Percentiles rank a stretch among this genome's conserved stretches.
These are phyloP conservation scores for Cyphomyrmex costatus DNA, from an alignment of 1,140 invertebrate genomes.

Conservation along the genomic window DNA sequence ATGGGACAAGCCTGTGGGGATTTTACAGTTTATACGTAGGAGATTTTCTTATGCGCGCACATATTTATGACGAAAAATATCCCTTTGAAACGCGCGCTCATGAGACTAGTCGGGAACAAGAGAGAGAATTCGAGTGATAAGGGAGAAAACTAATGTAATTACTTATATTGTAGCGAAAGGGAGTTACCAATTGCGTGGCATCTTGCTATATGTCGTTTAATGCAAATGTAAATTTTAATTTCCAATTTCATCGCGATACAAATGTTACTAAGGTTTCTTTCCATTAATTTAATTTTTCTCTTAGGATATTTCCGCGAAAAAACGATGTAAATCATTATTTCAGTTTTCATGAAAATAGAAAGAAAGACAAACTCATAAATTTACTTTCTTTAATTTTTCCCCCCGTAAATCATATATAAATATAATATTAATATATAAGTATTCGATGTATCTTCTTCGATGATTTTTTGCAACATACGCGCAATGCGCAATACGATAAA, in stretches of 20 bases:
- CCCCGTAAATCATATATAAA: not conserved
- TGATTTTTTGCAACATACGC: not conserved
- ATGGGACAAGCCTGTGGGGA: not conserved
- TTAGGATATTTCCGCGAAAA: not conserved
- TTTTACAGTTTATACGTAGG: conserved; percentile 24
- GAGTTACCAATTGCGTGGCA: conserved; percentile 17
- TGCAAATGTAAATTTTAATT: conserved; percentile 77
- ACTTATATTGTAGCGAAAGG: conserved; percentile 68
- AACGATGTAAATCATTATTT: not conserved
- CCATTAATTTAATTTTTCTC: not conserved
- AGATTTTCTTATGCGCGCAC: conserved; percentile 42
- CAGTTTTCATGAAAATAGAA: not conserved
- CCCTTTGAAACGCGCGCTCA: not conserved
- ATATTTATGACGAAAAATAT: conserved; percentile 19
- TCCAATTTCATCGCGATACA: conserved; percentile 68
- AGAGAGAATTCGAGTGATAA: conserved; percentile 15
- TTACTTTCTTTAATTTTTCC: not conserved
- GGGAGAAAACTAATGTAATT: conserved; percentile 63
- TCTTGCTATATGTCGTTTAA: conserved; percentile 62
- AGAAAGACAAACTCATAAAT: not conserved
- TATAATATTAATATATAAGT: not conserved
- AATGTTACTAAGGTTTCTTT: not conserved
- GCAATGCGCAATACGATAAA: not conserved
- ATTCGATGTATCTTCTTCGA: not conserved
- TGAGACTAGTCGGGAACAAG: not conserved